Conservation (phyloP, 2,113 vertebrate genomes). For the Corythornis cristatus region DNA sequence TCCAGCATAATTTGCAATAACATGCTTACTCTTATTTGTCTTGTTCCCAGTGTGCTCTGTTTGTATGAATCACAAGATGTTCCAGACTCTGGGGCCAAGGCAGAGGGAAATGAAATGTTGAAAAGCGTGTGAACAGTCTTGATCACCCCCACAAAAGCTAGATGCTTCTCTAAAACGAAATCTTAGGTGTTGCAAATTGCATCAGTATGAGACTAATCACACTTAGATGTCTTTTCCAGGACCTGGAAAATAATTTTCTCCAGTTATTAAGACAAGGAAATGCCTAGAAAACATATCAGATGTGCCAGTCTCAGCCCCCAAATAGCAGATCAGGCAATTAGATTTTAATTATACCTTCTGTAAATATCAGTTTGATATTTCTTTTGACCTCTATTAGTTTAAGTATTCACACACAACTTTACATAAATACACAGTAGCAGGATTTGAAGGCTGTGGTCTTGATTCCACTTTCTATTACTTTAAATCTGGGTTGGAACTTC, state of each 20-base stretch:
- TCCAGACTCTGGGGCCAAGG: slow-evolving; percentile 16
- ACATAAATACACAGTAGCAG: neutral
- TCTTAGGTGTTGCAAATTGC: neutral
- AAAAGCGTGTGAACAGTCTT: neutral
- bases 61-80: neutral
- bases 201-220: neutral
- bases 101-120: neutral
- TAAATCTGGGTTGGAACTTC: neutral
- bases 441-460: neutral
- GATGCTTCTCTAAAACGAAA: neutral
- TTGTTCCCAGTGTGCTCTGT: neutral
- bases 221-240: neutral
- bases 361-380: neutral
- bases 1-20: slow-evolving; percentile 6
- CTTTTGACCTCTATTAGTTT: neutral
- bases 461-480: neutral
- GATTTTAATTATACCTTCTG: neutral
- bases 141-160: neutral
- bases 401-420: neutral
- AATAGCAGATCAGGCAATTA: neutral
- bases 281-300: neutral
- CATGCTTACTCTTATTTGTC: neutral
- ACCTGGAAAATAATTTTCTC: neutral
- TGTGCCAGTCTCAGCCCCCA: neutral
- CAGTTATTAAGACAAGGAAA: neutral